Conservation (phyloP, 2,797 vertebrate genomes). For the Sebastes itinus region DNA sequence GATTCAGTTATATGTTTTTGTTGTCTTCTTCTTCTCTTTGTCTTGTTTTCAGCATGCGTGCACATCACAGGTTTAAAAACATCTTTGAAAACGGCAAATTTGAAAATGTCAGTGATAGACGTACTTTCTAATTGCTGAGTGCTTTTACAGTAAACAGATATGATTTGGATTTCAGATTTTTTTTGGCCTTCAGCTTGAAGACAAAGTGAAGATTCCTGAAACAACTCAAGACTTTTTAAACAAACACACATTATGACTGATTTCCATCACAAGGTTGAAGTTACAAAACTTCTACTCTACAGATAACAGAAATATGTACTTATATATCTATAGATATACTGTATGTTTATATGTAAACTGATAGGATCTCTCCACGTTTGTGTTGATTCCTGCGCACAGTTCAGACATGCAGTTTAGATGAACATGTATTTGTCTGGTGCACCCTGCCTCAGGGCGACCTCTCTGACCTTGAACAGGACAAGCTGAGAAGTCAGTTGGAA, state of each 20-base stretch:
- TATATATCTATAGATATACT: background rate
- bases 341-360: background rate
- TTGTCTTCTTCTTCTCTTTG: background rate
- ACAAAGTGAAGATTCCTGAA: background rate
- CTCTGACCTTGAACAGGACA: background rate
- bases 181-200: background rate
- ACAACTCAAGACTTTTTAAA: background rate
- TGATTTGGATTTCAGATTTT: background rate
- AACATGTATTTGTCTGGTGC: background rate
- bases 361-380: background rate
- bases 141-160: background rate
- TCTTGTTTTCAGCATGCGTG: background rate
- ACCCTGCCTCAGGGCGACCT: background rate
- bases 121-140: background rate
- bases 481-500: background rate
- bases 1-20: background rate
- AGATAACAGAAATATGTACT: background rate
- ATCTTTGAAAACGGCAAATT: background rate
- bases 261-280: background rate
- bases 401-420: background rate
- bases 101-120: background rate
- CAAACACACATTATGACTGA: background rate
- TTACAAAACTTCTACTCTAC: background rate
- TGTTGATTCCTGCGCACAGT: background rate
- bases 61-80: conserved; percentile 8